Evolutionary conservation across 53 echinoderm and acorn worm species (phyloP).

Genomic region (Crossaster papposus): DNA sequence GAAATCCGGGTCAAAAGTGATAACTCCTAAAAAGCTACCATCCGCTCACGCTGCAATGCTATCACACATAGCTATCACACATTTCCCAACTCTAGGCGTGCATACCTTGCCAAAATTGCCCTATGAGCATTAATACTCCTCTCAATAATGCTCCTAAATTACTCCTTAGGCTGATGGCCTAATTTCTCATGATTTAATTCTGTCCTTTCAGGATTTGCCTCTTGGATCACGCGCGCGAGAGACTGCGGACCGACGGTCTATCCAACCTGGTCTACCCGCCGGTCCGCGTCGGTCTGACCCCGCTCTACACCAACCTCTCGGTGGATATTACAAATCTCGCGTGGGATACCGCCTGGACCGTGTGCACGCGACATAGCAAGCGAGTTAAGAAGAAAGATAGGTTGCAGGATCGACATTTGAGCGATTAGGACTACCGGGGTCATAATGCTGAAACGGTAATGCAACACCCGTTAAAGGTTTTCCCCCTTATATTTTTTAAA

Average conservation of each 20-base stretch:
- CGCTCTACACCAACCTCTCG: conserved; percentile 80
- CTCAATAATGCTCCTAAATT: too few relatives aligned
- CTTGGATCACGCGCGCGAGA: conserved; percentile 67
- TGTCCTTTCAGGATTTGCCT: conserved; percentile 71
- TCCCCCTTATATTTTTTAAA: too few relatives aligned
- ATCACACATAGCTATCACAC: too few relatives aligned
- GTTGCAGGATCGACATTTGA: not conserved
- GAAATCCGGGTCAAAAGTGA: too few relatives aligned
- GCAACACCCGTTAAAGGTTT: too few relatives aligned
- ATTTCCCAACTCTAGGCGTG: too few relatives aligned
- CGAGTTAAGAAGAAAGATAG: conserved; percentile 38
- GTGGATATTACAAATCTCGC: conserved; percentile 77
- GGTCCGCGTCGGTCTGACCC: conserved; percentile 52
- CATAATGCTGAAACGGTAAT: too few relatives aligned
- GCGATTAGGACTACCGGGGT: not conserved
- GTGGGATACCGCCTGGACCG: conserved; percentile 74
- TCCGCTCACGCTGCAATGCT: too few relatives aligned
- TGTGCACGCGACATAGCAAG: conserved; percentile 64
- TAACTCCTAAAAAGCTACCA: too few relatives aligned
- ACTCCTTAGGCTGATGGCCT: not conserved
- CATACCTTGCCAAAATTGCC: too few relatives aligned
- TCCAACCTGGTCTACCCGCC: conserved; percentile 73
- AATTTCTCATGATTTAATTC: not conserved
- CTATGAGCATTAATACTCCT: too few relatives aligned
- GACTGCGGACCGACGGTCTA: conserved; percentile 78